Conservation (phyloP, 2,888 invertebrate genomes). For the Ypsolopha sequella region DNA sequence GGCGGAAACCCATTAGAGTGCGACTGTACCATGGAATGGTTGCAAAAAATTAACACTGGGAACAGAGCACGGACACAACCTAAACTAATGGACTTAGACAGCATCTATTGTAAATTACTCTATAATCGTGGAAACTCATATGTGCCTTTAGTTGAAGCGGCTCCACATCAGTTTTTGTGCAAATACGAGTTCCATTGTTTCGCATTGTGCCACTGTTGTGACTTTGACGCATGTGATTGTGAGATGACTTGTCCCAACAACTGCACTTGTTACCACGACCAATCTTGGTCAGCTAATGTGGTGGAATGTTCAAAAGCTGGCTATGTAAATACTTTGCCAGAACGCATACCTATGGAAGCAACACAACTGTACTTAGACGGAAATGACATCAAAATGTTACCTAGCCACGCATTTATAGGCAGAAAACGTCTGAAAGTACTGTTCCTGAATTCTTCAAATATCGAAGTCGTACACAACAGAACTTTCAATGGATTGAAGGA, state of each 20-base stretch:
- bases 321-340: slow-evolving; percentile 78
- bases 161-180: slow-evolving; percentile 86
- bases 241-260: slow-evolving; percentile 91
- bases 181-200: slow-evolving; percentile 89
- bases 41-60: slow-evolving; percentile 83
- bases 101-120: slow-evolving; percentile 84
- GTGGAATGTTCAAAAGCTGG: slow-evolving; percentile 84
- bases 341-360: slow-evolving; percentile 91
- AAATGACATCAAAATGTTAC: slow-evolving; percentile 80
- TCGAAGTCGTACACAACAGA: slow-evolving; percentile 83
- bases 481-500: slow-evolving; percentile 88
- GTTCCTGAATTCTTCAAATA: slow-evolving; percentile 83
- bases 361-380: slow-evolving; percentile 90
- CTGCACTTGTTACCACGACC: slow-evolving; percentile 91
- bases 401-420: slow-evolving; percentile 88
- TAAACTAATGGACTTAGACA: slow-evolving; percentile 84
- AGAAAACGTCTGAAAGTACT: slow-evolving; percentile 82
- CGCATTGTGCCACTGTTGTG: slow-evolving; percentile 90
- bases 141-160: slow-evolving; percentile 82
- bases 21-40: slow-evolving; percentile 93
- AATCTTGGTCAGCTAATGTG: slow-evolving; percentile 88
- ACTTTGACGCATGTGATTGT: slow-evolving; percentile 93
- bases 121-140: slow-evolving; percentile 82
- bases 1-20: slow-evolving; percentile 90
- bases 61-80: slow-evolving; percentile 84